A percentile compares a stretch with the other conserved stretches of the same genome.
phyloP scores from a whole-genome alignment of 2,113 vertebrate genomes.

The Hepsetus odoe region DNA sequence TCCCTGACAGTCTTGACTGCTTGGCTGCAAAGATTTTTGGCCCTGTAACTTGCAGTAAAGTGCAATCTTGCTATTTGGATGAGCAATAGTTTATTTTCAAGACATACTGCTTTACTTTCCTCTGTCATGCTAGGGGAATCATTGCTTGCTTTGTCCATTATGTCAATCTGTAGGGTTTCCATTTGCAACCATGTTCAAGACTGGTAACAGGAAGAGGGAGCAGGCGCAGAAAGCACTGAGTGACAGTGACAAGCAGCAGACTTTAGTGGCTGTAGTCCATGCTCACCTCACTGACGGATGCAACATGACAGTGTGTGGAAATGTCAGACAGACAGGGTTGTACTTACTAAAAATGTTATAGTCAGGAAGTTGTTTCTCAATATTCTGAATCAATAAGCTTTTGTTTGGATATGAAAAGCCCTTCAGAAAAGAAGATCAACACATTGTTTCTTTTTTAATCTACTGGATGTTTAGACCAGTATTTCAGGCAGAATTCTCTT shows the following conservation, averaged over 20 bases:
- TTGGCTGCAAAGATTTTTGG: conserved; percentile 3
- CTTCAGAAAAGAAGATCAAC: not conserved
- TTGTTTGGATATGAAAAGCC: not conserved
- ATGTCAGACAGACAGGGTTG: conserved; percentile 67
- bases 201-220: conserved; percentile 69
- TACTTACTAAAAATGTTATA: conserved; percentile 75
- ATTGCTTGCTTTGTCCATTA: conserved; percentile 21
- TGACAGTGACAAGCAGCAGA: conserved; percentile 75
- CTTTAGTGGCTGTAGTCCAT: conserved; percentile 63
- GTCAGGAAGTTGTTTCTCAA: conserved; percentile 72
- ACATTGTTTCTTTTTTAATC: not conserved
- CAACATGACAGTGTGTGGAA: conserved; percentile 66
- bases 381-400: conserved; percentile 44
- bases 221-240: conserved; percentile 65
- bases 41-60: not conserved
- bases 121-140: not conserved
- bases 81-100: conserved; percentile 4
- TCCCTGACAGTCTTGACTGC: conserved; percentile 15
- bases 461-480: not conserved
- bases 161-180: conserved; percentile 54
- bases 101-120: not conserved
- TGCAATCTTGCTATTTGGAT: conserved; percentile 5
- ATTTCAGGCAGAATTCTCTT: not conserved
- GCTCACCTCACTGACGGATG: conserved; percentile 58
- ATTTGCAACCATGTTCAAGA: conserved; percentile 68